A percentile compares a stretch with the other conserved stretches of the same genome.
Evolutionary conservation across 92 coral and sea anemone genomes (phyloP).

Genomic region (Ricordea florida): DNA sequence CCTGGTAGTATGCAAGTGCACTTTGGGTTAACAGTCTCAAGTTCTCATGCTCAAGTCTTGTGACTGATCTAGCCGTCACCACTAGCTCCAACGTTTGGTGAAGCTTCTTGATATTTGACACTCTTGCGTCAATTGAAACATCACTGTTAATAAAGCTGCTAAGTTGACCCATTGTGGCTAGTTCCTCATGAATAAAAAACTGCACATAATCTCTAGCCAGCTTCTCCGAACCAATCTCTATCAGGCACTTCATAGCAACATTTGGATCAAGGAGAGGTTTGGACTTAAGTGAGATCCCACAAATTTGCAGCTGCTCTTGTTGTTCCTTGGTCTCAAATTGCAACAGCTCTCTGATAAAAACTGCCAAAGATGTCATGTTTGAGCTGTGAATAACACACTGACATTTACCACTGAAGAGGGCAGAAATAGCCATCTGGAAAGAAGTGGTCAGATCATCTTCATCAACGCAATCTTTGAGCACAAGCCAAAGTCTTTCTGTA

Average conservation of each 20-base stretch:
- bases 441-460: slow-evolving; percentile 66
- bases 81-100: slow-evolving; percentile 86
- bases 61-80: slow-evolving; percentile 72
- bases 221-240: slow-evolving; percentile 88
- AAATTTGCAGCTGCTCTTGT: slow-evolving; percentile 49
- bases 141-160: slow-evolving; percentile 56
- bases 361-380: slow-evolving; percentile 83
- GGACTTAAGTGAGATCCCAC: slow-evolving; percentile 38
- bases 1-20: slow-evolving; percentile 76
- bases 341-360: slow-evolving; percentile 71
- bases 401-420: slow-evolving; percentile 75
- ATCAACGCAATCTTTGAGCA: slow-evolving; percentile 79
- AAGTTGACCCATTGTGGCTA: slow-evolving; percentile 85
- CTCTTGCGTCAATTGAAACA: slow-evolving; percentile 41
- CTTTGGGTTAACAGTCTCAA: slow-evolving; percentile 79
- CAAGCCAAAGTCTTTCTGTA: slow-evolving; percentile 89
- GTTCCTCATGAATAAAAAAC: slow-evolving; percentile 82
- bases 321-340: slow-evolving; percentile 76
- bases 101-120: slow-evolving; percentile 76
- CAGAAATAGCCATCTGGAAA: slow-evolving; percentile 55
- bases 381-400: slow-evolving; percentile 84
- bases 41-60: slow-evolving; percentile 75
- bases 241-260: slow-evolving; percentile 62
- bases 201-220: slow-evolving; percentile 83
- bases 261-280: slow-evolving; percentile 29